Conservation (phyloP, 2,797 vertebrate species). For the Lepus oiostolus region DNA sequence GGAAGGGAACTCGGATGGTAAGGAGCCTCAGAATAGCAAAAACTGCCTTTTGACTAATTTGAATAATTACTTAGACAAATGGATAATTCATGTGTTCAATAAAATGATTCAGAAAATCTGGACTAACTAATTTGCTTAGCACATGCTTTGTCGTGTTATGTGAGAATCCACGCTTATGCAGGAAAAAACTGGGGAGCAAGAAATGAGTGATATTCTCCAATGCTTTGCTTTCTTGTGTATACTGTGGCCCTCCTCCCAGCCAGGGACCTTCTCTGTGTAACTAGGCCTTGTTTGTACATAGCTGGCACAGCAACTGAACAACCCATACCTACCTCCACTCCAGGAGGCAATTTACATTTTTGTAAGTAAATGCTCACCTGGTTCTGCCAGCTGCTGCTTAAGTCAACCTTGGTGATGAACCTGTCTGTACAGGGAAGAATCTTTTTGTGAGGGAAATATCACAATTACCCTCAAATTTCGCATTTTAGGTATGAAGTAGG, state of each 20-base stretch:
- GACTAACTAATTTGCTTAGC: neutral
- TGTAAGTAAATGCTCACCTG: slow-evolving; percentile 68
- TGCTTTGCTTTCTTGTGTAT: neutral
- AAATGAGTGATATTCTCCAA: neutral
- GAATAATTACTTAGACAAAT: slow-evolving; percentile 42
- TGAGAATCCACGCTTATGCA: neutral
- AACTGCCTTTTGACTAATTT: slow-evolving; percentile 60
- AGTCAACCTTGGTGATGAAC: slow-evolving; percentile 40
- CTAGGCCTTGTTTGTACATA: neutral
- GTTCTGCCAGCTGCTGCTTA: slow-evolving; percentile 55
- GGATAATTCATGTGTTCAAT: neutral
- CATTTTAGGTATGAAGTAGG: neutral
- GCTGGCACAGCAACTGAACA: neutral
- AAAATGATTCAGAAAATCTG: slow-evolving; percentile 30
- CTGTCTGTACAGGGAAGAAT: slow-evolving; percentile 40
- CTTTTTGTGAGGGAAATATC: slow-evolving; percentile 63
- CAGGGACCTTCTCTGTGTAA: neutral
- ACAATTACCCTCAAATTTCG: slow-evolving; percentile 50
- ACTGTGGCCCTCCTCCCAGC: neutral
- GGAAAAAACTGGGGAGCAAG: neutral
- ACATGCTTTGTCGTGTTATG: neutral
- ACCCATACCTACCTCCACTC: neutral
- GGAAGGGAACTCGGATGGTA: neutral
- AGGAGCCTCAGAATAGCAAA: slow-evolving; percentile 5
- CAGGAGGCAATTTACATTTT: slow-evolving; percentile 60